Evolutionary conservation across 2,888 invertebrate species (phyloP), one percentile per base, ranked within the genome.

Genomic region (Trachelus stipa): DNA sequence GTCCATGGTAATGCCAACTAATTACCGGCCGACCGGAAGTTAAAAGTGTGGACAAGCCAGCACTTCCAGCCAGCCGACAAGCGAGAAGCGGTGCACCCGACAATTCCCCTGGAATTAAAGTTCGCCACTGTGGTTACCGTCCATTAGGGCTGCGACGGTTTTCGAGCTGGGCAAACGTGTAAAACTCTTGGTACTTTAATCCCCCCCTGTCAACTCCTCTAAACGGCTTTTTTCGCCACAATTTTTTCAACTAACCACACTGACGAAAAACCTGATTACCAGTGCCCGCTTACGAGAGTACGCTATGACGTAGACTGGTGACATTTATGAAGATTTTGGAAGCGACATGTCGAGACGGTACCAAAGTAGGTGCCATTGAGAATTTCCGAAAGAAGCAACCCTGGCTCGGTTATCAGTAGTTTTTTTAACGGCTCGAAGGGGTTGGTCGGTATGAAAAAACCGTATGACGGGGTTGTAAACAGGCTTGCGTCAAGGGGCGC

Each of bases 1-100:
- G 87, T 87, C 87, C 82, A 80, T 81, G 83, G 86, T 89, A 90
- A 90, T 88, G 88, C 85, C 82, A 86, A 88, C 87, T 89, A 89
- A 90, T 90, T 90, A 89, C 86, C 83, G 79, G 81, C 80, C 85
- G 83, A 85, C 83, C 84, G 85, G 83, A 87, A 89, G 87, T 88
- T 87, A 87, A 88, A 90, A 88, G 88, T 87, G 88, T 84, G 86
- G 86, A 87, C 86, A 88, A 85, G 84, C 87, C 83, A 81, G 84
- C 78, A 79, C 80, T 78, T 78, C 15, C 73, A 34, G 40, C 69
- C 73, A 40, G 56, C 9, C 23, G 23, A 56, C 56, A 56, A 56
- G 23, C 56, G 56, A 23, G 56, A 31, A 23, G 73, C 80, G 80
- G 80, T 80, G 69, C 74, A 68, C 76, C 76, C 73, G 73, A 75